Base-by-base conservation (phyloP, 2,797 vertebrate genomes). In the Danio tinwini region DNA sequence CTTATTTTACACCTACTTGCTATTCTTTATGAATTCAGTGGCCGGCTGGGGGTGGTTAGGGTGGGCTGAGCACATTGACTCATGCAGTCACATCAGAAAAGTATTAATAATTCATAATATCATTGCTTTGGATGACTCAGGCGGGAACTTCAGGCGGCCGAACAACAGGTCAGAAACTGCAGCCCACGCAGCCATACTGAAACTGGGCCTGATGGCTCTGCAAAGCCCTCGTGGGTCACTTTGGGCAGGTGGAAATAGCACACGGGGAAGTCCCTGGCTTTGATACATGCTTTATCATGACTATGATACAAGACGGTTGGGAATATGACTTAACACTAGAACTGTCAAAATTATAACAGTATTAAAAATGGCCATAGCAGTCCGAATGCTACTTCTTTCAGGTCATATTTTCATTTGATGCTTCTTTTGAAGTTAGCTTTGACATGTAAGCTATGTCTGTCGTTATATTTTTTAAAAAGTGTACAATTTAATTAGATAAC, bases 181-280 rank as follows among this genome's bases (percentile, higher is more conserved):
- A 81, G 74, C 77, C 76, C 83, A 80, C 81, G 78, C 40, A 84
- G 85, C 85, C 87, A 29, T 69, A 68, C 53, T 21, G 37, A 44
- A 52, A 70, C 55, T 61, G 37, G 56, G 45, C 44, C 45, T 49
- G 39, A 29, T 58, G 53, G 11, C 45, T 42, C 17, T 3, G 6
- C 37, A 42, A 42, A 42, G n/a, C 8, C 63, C 44, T 9, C 0
- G 0, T 62, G 42, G 2, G 5, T 50, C 5, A 4, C 10, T 47
- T 29, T 42, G 56, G 86, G 85, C 81, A 81, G 84, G 85, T 88
- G 71, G 87, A 93, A 93, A 93, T 92, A 93, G 89, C 86, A 73
- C 4, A 59, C 58, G 85, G 90, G 91, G 90, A 91, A 93, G 90
- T 92, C 92, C 91, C 90, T 81, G 29, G 81, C 83, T 87, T 89